A percentile compares a stretch with the other conserved stretches of the same genome.
Evolutionary conservation across 2,888 invertebrate genomes (phyloP).

Genomic region (Neoitamus cyanurus): DNA sequence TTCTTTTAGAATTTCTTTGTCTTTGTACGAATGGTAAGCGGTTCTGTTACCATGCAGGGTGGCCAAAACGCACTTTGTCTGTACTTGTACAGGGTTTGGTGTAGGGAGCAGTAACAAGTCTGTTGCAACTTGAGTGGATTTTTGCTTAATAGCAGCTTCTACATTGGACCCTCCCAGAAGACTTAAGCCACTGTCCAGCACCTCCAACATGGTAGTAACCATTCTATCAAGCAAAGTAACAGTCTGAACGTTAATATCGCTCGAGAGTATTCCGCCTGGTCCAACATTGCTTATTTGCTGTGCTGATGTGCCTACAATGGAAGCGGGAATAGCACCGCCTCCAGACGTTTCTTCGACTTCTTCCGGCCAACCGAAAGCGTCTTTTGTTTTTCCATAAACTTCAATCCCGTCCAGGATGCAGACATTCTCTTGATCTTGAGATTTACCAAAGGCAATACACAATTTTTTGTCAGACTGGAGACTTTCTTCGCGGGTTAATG

Average conservation of each 20-base stretch:
- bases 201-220: slow-evolving; percentile 76
- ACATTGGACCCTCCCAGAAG: slow-evolving; percentile 67
- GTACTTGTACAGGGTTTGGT: slow-evolving; percentile 77
- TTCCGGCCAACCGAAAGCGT: slow-evolving; percentile 96
- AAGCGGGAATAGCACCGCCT: slow-evolving; percentile 61
- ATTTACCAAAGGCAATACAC: slow-evolving; percentile 84
- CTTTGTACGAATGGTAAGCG: slow-evolving; percentile 89
- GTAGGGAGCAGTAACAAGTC: slow-evolving; percentile 74
- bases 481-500: slow-evolving; percentile 93
- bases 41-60: slow-evolving; percentile 79
- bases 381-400: slow-evolving; percentile 95
- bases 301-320: slow-evolving; percentile 56
- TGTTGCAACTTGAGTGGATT: slow-evolving; percentile 73
- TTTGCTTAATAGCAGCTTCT: slow-evolving; percentile 68
- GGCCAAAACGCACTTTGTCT: slow-evolving; percentile 85
- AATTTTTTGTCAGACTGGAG: slow-evolving; percentile 91
- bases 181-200: slow-evolving; percentile 78
- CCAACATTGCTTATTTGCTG: slow-evolving; percentile 35
- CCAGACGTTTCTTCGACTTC: slow-evolving; percentile 83
- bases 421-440: slow-evolving; percentile 87
- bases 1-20: slow-evolving; percentile 85
- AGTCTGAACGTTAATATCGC: slow-evolving; percentile 56
- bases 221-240: slow-evolving; percentile 69
- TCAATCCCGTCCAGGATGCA: slow-evolving; percentile 95
- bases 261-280: slow-evolving; percentile 46